Conservation (phyloP, 2,113 vertebrate genomes). For the Gasterosteus nipponicus region DNA sequence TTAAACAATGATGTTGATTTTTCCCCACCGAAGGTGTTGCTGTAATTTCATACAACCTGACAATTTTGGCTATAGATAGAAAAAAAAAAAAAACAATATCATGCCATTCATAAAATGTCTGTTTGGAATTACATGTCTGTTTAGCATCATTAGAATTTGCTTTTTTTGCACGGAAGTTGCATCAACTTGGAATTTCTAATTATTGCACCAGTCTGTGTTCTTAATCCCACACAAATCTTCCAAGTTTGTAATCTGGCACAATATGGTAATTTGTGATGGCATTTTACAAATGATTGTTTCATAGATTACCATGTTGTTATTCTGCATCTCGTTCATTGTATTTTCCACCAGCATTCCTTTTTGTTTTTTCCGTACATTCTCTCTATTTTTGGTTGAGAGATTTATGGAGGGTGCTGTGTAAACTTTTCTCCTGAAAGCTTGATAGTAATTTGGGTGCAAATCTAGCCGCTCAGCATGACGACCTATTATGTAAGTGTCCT, state of each 20-base stretch:
- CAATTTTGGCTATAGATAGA: conserved; percentile 60
- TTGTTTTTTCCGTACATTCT: neutral
- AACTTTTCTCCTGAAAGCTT: conserved; percentile 27
- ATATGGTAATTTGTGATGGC: conserved; percentile 3
- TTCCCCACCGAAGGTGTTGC: conserved; percentile 25
- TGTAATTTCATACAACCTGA: conserved; percentile 52
- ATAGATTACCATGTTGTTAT: conserved; percentile 7
- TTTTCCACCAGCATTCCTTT: neutral
- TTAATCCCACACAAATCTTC: conserved; percentile 18
- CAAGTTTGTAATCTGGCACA: conserved; percentile 31
- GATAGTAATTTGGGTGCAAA: conserved; percentile 41
- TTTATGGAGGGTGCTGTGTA: conserved; percentile 4
- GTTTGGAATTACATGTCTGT: conserved; percentile 33
- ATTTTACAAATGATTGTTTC: conserved; percentile 1
- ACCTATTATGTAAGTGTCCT: conserved; percentile 38
- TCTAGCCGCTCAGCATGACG: conserved; percentile 36
- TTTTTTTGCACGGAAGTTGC: conserved; percentile 26
- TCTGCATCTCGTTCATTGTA: conserved; percentile 27
- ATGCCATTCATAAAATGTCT: conserved; percentile 41
- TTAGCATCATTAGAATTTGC: conserved; percentile 41
- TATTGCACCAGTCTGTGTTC: conserved; percentile 30
- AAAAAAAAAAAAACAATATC: conserved; percentile 21
- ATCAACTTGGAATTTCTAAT: conserved; percentile 33
- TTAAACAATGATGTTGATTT: conserved; percentile 52
- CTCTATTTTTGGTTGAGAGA: neutral